A percentile compares a stretch with the other conserved stretches of the same genome.
Conservation (phyloP, 92 coral and sea anemone species). For the Porites lobata region DNA sequence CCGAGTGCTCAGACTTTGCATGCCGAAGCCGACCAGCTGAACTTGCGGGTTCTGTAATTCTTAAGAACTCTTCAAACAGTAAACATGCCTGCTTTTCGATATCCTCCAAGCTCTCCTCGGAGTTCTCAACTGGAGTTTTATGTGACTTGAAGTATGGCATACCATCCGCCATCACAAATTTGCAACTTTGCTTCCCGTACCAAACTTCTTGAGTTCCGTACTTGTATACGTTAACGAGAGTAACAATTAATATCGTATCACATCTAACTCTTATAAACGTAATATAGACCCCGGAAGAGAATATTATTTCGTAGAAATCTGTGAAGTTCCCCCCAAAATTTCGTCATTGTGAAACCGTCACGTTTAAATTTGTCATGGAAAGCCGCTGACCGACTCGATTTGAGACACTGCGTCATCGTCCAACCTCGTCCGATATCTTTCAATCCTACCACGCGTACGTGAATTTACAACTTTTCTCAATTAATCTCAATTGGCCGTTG, state of each 20-base stretch:
- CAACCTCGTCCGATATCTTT: too few relatives aligned
- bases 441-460: too few relatives aligned
- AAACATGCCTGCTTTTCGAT: slow-evolving; percentile 73
- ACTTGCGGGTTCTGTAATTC: slow-evolving; percentile 46
- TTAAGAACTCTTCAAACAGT: slow-evolving; percentile 89
- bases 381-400: neutral
- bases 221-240: neutral
- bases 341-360: slow-evolving; percentile 8
- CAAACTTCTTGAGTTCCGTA: neutral
- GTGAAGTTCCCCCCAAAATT: neutral
- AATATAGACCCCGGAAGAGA: neutral
- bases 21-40: neutral
- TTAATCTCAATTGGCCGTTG: too few relatives aligned
- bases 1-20: slow-evolving; percentile 11
- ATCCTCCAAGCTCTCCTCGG: slow-evolving; percentile 54
- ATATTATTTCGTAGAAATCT: neutral
- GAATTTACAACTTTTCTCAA: too few relatives aligned
- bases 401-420: too few relatives aligned
- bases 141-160: slow-evolving; percentile 54
- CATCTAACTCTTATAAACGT: neutral
- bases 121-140: slow-evolving; percentile 69
- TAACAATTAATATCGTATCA: neutral
- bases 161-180: slow-evolving; percentile 12
- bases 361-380: neutral
- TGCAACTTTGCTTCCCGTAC: neutral